phyloP scores from a whole-genome alignment of 2,888 invertebrate genomes.

The Lepidocyrtoides sp. region DNA sequence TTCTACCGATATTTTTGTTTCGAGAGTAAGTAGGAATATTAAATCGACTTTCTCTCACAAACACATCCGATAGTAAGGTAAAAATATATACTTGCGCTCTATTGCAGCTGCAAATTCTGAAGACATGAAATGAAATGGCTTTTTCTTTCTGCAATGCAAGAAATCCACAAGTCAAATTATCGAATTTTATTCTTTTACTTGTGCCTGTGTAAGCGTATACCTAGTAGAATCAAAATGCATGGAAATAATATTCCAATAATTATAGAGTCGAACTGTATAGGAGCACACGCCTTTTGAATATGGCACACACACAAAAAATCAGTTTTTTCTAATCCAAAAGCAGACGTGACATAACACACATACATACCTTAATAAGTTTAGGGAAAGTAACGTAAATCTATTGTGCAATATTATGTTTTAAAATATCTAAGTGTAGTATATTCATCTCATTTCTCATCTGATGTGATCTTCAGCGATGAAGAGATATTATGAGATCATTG shows the following conservation, averaged over 20 bases:
- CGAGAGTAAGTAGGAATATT: background rate
- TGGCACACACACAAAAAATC: background rate
- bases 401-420: too few species aligned
- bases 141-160: background rate
- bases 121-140: too few species aligned
- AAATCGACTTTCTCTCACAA: background rate
- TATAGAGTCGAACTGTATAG: background rate
- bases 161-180: constrained; percentile 2
- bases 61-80: background rate
- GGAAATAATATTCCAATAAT: constrained; percentile 5
- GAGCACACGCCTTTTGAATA: background rate
- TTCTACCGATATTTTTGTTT: background rate
- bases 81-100: background rate
- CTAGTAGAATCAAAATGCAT: background rate
- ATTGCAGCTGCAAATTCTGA: background rate
- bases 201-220: background rate
- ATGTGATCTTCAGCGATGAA: constrained; percentile 15
- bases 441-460: constrained; percentile 20
- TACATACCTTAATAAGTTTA: too few species aligned
- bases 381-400: too few species aligned
- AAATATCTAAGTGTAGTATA: background rate
- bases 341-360: background rate
- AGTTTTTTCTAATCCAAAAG: background rate
- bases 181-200: background rate
- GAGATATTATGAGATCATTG: background rate